Conservation (phyloP, 2,113 vertebrate genomes). For the Siniperca knerii region DNA sequence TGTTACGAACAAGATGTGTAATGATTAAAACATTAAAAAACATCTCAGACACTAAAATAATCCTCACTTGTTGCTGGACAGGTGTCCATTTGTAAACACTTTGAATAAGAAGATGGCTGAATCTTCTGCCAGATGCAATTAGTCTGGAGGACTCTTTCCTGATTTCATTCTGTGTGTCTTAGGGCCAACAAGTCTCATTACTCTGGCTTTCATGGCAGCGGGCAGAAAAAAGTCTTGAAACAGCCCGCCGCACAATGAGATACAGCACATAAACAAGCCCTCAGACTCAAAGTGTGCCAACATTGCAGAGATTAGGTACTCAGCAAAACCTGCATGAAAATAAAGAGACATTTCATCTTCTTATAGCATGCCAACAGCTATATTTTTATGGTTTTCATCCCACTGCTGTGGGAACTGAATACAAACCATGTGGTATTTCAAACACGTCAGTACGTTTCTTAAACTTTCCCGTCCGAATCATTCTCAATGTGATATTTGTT, state of each 20-base stretch:
- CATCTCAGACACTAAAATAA: background rate
- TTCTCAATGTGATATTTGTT: background rate
- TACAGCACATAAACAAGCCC: slow-evolving; percentile 20
- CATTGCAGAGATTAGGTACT: slow-evolving; percentile 16
- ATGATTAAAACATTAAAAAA: background rate
- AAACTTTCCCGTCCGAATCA: fast-evolving
- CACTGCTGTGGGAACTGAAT: slow-evolving; percentile 10
- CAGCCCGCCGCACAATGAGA: background rate
- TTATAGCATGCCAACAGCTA: slow-evolving; percentile 17
- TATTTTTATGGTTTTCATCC: background rate
- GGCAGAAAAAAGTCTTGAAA: slow-evolving; percentile 8
- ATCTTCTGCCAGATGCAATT: slow-evolving; percentile 34
- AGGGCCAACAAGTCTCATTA: slow-evolving; percentile 20
- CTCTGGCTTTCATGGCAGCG: slow-evolving; percentile 1
- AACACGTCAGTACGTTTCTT: background rate
- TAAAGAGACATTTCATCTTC: slow-evolving; percentile 27
- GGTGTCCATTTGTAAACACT: background rate
- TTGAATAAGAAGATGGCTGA: slow-evolving; percentile 8
- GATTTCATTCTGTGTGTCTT: slow-evolving; percentile 25
- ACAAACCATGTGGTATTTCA: slow-evolving; percentile 14
- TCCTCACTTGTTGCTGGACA: background rate
- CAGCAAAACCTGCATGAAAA: slow-evolving; percentile 24
- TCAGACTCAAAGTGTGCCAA: slow-evolving; percentile 30
- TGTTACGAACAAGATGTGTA: background rate
- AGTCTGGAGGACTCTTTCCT: slow-evolving; percentile 15